A percentile compares a stretch with the other conserved stretches of the same genome.
These are phyloP conservation scores for Spinibarbus caldwelli DNA, from an alignment of 2,797 vertebrate genomes.

Conservation along the genomic window DNA sequence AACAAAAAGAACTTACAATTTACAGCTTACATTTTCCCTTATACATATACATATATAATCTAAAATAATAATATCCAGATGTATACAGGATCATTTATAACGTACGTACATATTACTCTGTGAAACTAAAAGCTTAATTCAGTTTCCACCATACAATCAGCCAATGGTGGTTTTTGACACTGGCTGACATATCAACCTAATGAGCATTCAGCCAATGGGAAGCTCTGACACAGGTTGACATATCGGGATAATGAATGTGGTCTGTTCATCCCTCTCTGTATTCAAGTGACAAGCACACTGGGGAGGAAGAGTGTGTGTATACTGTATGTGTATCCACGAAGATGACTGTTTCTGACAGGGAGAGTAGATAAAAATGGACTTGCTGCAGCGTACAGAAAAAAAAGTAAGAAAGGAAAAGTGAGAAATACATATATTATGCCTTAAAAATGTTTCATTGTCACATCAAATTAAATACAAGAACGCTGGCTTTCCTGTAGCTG, in stretches of 20 bases:
- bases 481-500: not conserved
- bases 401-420: not conserved
- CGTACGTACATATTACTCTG: not conserved
- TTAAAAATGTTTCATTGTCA: not conserved
- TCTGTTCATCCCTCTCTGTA: conserved; percentile 10
- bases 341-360: conserved; percentile 12
- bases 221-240: conserved; percentile 24
- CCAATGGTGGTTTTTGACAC: conserved; percentile 53
- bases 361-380: conserved; percentile 9
- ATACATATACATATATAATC: not conserved
- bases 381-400: conserved; percentile 10
- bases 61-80: not conserved
- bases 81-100: not conserved
- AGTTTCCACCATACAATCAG: conserved; percentile 59
- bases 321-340: not conserved
- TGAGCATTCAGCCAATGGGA: conserved; percentile 26
- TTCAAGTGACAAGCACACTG: conserved; percentile 18
- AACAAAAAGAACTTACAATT: not conserved
- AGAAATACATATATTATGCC: not conserved
- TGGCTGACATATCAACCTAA: conserved; percentile 36
- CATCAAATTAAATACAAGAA: not conserved
- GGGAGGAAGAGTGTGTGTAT: conserved; percentile 53
- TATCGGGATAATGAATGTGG: conserved; percentile 37
- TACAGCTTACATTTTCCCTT: not conserved
- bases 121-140: conserved; percentile 2